Conservation (phyloP, 1,140 invertebrate species). For the Oncopeltus fasciatus region DNA sequence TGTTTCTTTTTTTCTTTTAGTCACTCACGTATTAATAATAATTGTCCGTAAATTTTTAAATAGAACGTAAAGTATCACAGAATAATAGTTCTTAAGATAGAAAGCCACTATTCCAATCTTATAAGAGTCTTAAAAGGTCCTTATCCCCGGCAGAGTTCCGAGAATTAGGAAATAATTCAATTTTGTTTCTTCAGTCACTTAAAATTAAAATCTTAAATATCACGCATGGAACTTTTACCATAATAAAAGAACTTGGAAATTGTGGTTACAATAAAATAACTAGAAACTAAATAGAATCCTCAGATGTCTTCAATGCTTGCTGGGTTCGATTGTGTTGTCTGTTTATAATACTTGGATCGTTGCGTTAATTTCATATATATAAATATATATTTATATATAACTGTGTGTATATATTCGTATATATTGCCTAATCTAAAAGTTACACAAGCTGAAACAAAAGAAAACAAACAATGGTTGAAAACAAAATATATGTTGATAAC, state of each 20-base stretch:
- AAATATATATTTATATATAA: too few species aligned
- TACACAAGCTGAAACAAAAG: constrained; percentile 59
- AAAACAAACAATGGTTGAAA: neutral
- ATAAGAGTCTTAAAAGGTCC: constrained; percentile 11
- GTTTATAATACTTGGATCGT: constrained; percentile 31
- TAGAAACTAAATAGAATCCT: constrained; percentile 39
- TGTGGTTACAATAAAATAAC: constrained; percentile 1
- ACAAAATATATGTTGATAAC: neutral
- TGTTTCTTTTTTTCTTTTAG: constrained; percentile 11
- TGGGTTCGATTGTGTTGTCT: constrained; percentile 54
- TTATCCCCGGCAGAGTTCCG: neutral
- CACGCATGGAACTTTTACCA: constrained; percentile 1
- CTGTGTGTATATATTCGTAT: too few species aligned
- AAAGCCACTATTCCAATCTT: constrained; percentile 20
- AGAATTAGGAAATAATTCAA: neutral
- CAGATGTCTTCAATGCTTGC: constrained; percentile 84
- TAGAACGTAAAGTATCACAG: constrained; percentile 24
- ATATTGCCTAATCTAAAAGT: constrained; percentile 48
- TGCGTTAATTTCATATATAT: constrained; percentile 27
- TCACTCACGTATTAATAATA: constrained; percentile 1
- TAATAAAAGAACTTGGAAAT: neutral
- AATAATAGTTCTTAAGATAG: constrained; percentile 24
- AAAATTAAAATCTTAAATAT: neutral
- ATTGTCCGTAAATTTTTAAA: neutral
- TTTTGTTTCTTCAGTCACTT: neutral